Base-by-base conservation (phyloP, 2,113 vertebrate genomes). In the Penelope pileata region DNA sequence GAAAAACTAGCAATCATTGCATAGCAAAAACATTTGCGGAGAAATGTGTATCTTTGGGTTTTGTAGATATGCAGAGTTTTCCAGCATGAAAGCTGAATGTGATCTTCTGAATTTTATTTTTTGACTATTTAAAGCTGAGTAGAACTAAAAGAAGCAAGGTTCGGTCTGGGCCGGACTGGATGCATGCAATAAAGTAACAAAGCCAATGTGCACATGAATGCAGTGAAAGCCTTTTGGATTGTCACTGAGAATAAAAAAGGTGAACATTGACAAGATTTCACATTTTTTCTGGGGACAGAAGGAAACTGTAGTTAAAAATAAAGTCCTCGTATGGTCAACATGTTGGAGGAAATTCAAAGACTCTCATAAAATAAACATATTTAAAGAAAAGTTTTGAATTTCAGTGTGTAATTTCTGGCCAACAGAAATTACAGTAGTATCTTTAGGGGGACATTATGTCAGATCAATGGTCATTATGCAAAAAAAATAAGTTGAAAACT, bases 321-420 rank as follows among this genome's bases (percentile, higher is more conserved):
- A 96, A 97, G 91, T 90, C 87, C 32, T 96, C 94, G 96, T 97
- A 97, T 97, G 97, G 98, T 97, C 97, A 98, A 88, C 97, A 96
- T 84, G 97, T 98, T 98, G 98, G 97, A 98, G 97, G 96, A 93
- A 96, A 97, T 97, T 98, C 97, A 98, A 97, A 97, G 96, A 86
- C 94, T 97, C 96, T 97, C 96, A 96, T 97, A 96, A 98, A 98
- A 97, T 97, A 98, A 98, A 98, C 97, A 97, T 97, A 97, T 98
- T 97, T 97, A 97, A 95, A 98, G 97, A 98, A 97, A 94, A 96
- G 97, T 97, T 98, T 98, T 97, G 96, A 98, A 95, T 98, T 97
- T 98, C 96, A 88, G 92, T 85, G 70, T 95, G 92, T 96, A 97
- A 97, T 97, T 97, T 96, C 96, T 93, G 96, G 96, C 97, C 96